Base-by-base conservation (phyloP, 1,140 invertebrate genomes). In the Drosophila tsacasi region DNA sequence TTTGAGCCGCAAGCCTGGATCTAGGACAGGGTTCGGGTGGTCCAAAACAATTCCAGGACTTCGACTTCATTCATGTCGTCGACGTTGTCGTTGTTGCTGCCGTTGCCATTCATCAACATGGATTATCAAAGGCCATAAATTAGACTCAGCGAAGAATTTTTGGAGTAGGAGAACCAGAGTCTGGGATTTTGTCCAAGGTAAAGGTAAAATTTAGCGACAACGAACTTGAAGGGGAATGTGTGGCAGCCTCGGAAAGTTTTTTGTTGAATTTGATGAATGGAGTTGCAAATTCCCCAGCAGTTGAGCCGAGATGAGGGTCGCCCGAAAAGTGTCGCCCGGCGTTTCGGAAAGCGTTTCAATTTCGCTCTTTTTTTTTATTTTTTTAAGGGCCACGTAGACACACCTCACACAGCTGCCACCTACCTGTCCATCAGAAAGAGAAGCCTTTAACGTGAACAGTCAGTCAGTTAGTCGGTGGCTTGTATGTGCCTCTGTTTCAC, bases 91-190 rank as follows among this genome's bases (percentile, higher is more conserved):
- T 55, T 55, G 52, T 9, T 19, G 32, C 17, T 47, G 40, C 25
- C 44, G n/a, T 60, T 47, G 78, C 84, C 81, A 90, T 89, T 89
- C 84, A 89, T 89, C 85, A 89, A 84, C 77, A 64, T 68, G 78
- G 84, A 90, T 87, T 87, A 87, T 66, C 81, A 84, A 73, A 67
- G 64, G 81, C 85, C 83, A 89, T 89, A 89, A 89, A 89, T 89
- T 89, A 84, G 81, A 73, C 60, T 69, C 82, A 71, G 83, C 57
- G 30, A 39, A 46, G 59, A 59, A 65, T 57, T 52, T 25, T 49
- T 44, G 44, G 57, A 27, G 50, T 12, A 17, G 21, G 54, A 12
- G 35, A 15, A 7, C 21, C 10, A 57, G 67, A 68, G 67, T 55
- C 39, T 68, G 64, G 64, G 67, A 67, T 67, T 44, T 37, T 67